Base-by-base conservation (phyloP, 1,140 invertebrate genomes). In the Drosophila gunungcola region DNA sequence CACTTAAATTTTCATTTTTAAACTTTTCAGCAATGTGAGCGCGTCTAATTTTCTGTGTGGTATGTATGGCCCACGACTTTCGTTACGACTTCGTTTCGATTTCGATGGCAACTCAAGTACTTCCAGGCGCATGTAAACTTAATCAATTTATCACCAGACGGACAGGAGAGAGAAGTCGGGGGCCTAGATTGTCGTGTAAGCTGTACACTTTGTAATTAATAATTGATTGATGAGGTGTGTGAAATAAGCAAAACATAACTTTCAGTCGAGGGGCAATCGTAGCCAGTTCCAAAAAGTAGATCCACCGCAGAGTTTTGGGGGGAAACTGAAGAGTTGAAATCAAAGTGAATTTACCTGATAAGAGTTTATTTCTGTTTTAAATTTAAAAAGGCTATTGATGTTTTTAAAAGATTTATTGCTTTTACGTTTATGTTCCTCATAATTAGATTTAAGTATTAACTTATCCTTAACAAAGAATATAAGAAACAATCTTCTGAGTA, bases 1-100 rank as follows among this genome's bases (percentile, higher is more conserved):
- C 85, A 89, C 84, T 89, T 89, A 89, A 89, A 84, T 89, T 89
- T 89, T 89, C 77, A 89, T 84, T 89, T 75, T 89, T 56, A 88
- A 88, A 76, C 72, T 74, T 75, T 64, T 68, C 53, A 49, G 55
- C 39, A 41, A 34, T 54, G 21, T 61, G 63, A 49, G 39, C 46
- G 39, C 46, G 32, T 29, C 12, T 67, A 21, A 46, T 32, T 53
- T 39, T 29, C 9, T 34, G 48, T 57, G 36, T 41, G 6, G n/a
- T 48, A 29, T 38, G 6, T 38, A n/a, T 16, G 45, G 52, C 73
- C 61, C 9, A 13, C 53, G 73, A 75, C 75, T 65, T 75, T 63
- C 57, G 70, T 54, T 73, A 46, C 70, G 77, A 79, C 74, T 74
- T 43, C 55, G 77, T 49, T 54, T 65, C 41, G 67, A 65, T 68